These are phyloP conservation scores for Oeneis ivallda DNA, from an alignment of 2,888 invertebrate genomes.

Conservation along the genomic window DNA sequence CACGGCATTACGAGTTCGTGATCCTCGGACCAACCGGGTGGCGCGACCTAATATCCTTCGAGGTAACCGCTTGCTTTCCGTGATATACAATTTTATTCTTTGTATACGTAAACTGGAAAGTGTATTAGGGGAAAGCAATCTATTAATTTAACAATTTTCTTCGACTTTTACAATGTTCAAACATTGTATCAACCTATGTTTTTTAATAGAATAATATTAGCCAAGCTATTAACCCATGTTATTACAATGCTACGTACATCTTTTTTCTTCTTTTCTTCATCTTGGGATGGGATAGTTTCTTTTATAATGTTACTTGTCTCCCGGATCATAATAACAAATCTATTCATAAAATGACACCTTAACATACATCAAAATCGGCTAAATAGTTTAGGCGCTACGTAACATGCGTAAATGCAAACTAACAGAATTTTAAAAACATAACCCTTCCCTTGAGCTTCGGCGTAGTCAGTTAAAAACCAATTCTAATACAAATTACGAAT, in stretches of 20 bases:
- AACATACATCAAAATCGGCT: no score
- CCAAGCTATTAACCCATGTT: no score
- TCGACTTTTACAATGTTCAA: neutral
- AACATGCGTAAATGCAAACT: no score
- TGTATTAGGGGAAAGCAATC: constrained; percentile 1
- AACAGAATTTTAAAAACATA: neutral
- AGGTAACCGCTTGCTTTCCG: constrained; percentile 47
- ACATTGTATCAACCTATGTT: neutral
- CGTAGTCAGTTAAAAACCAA: neutral
- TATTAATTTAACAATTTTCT: neutral
- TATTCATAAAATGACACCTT: neutral
- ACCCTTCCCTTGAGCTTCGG: neutral
- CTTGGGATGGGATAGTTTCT: no score
- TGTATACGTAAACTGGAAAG: constrained; percentile 28
- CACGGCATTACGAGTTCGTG: constrained; percentile 58
- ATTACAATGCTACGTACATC: no score
- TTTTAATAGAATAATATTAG: no score
- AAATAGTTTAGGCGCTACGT: no score
- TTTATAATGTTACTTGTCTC: no score
- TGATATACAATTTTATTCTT: constrained; percentile 38
- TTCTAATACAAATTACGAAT: neutral
- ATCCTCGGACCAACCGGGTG: constrained; percentile 65
- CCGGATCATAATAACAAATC: no score
- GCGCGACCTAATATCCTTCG: constrained; percentile 57
- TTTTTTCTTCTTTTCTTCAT: no score